These are phyloP conservation scores for Sus cebifrons DNA, from an alignment of 2,797 vertebrate genomes.

Conservation along the genomic window DNA sequence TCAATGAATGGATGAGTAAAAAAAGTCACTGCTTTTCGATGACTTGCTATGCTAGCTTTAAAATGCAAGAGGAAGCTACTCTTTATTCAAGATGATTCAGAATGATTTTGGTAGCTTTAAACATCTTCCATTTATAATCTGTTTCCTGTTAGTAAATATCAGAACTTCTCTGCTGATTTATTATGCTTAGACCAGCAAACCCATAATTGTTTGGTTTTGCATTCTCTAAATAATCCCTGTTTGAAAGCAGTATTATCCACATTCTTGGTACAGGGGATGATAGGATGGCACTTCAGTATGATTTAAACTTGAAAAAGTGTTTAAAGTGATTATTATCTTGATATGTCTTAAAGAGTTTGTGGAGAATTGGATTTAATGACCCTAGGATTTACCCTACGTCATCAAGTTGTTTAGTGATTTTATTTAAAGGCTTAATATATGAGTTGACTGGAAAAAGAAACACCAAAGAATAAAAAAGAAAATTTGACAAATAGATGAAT, in stretches of 20 bases:
- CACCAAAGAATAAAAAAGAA: constrained; percentile 32
- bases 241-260: constrained; percentile 45
- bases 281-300: neutral
- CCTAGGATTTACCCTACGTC: neutral
- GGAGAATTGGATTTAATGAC: neutral
- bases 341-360: constrained; percentile 53
- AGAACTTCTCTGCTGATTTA: constrained; percentile 67
- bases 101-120: constrained; percentile 69
- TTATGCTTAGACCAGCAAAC: constrained; percentile 77
- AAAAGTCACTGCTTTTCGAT: constrained; percentile 28
- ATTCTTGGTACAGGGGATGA: constrained; percentile 46
- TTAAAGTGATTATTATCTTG: constrained; percentile 1
- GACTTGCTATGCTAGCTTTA: constrained; percentile 51
- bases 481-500: neutral
- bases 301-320: neutral
- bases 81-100: constrained; percentile 77
- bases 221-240: constrained; percentile 68
- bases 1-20: constrained; percentile 64
- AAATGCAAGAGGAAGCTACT: constrained; percentile 59
- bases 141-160: constrained; percentile 78
- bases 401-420: constrained; percentile 21
- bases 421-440: constrained; percentile 37
- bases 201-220: constrained; percentile 68
- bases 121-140: constrained; percentile 71
- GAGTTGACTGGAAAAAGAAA: neutral